Base-by-base conservation (phyloP, 2,797 vertebrate species). In the Typhlichthys subterraneus region DNA sequence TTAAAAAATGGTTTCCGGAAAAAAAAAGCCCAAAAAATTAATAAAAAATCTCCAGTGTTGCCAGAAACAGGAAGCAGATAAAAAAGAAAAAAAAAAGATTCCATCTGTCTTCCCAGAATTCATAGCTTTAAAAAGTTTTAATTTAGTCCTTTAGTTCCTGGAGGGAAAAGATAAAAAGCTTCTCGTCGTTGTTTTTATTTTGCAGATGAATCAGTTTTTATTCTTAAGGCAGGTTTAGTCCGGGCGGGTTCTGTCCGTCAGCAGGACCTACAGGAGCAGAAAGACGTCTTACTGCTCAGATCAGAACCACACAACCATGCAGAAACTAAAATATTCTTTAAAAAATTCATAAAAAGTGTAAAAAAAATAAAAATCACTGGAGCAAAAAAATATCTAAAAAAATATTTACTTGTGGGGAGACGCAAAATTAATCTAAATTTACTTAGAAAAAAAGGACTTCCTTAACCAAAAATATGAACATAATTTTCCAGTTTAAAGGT, bases 311-410 rank as follows among this genome's bases (percentile, higher is more conserved):
- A 68, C 52, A 52, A 52, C 15, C 6, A 53, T 19, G 50, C 68
- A 12, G 5, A 48, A 48, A 48, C 13, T 48, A 48, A 48, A 48
- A 48, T 56, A 53, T 38, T 61, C 57, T 48, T 50, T 42, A 38
- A 57, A 19, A 51, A 48, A 48, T 12, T 9, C 46, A 4, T 12
- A 9, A 46, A 46, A 46, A 46, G 45, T 9, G 45, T 38, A 68
- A 80, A 70, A 79, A 72, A 70, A 70, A 42, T 68, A 66, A 83
- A 72, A 67, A 60, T 77, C 73, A 69, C 61, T 65, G 67, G 61
- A 75, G 65, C 54, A 73, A 70, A 73, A 73, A 75, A 54, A 73
- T 67, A 61, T 59, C 23, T 45, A 10, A 81, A 76, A 73, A 61
- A 67, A 47, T 53, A 79, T 61, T 57, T 2, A 58, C 65, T 59